Conservation (phyloP, 2,797 vertebrate genomes). For the Odontamblyopus rebecca region DNA sequence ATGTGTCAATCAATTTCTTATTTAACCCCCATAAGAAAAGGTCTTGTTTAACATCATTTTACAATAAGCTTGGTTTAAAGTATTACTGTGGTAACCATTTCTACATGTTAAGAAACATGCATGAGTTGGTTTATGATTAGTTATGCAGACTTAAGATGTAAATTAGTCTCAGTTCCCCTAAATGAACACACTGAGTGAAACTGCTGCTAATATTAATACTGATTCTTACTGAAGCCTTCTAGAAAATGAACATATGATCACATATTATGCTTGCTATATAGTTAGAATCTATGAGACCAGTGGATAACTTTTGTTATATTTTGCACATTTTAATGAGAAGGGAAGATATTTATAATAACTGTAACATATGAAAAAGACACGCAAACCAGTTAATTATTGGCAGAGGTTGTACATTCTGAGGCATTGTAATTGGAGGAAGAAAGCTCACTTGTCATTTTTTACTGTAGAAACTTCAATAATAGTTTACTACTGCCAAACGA, state of each 20-base stretch:
- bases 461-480: background rate
- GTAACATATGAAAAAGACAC: too few species aligned
- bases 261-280: too few species aligned
- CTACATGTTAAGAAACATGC: background rate
- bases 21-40: background rate
- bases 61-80: background rate
- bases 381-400: too few species aligned
- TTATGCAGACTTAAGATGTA: background rate
- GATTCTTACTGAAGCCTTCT: too few species aligned
- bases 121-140: background rate
- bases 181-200: background rate
- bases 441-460: background rate
- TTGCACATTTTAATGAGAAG: too few species aligned
- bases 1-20: background rate
- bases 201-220: background rate
- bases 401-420: too few species aligned
- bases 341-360: too few species aligned
- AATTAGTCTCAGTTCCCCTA: background rate
- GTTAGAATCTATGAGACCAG: too few species aligned
- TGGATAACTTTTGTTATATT: too few species aligned
- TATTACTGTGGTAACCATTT: background rate
- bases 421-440: too few species aligned
- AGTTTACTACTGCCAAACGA: background rate
- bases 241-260: too few species aligned
- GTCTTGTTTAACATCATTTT: background rate